These are phyloP conservation scores for Lepidurus packardi DNA, from an alignment of 1,140 invertebrate genomes.

Conservation along the genomic window DNA sequence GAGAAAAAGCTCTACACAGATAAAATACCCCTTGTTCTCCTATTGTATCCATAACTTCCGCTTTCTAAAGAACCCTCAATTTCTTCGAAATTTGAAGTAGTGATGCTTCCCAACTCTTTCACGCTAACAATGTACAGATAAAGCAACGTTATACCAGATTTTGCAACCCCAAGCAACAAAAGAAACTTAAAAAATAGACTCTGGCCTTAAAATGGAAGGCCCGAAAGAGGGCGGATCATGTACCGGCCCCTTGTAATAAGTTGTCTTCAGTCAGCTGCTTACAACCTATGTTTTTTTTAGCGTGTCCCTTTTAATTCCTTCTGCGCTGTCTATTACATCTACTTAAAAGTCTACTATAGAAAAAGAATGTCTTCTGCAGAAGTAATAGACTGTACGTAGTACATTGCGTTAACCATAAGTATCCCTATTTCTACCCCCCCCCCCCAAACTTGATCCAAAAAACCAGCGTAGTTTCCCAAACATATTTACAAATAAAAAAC, in stretches of 20 bases:
- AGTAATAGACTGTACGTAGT: background rate
- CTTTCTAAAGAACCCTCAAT: too few species aligned
- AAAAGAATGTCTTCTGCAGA: background rate
- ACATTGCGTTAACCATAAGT: background rate
- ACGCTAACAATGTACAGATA: background rate
- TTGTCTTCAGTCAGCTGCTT: background rate
- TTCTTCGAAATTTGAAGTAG: too few species aligned
- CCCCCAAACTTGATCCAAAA: background rate
- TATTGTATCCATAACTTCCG: too few species aligned
- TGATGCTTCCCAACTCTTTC: too few species aligned
- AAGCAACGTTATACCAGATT: background rate
- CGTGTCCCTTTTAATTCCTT: background rate
- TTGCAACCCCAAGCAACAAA: background rate
- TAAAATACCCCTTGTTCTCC: too few species aligned
- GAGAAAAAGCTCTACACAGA: too few species aligned
- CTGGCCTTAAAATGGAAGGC: background rate
- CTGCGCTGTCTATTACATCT: background rate
- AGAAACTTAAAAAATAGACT: background rate
- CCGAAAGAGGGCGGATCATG: background rate
- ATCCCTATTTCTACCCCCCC: background rate
- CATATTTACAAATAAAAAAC: background rate
- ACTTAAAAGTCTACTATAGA: background rate
- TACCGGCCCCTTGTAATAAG: constrained; percentile 1
- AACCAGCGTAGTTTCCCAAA: background rate
- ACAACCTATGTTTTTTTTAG: constrained; percentile 2